Base-by-base conservation (phyloP, 2,888 invertebrate genomes). In the Tenthredo distinguenda region DNA sequence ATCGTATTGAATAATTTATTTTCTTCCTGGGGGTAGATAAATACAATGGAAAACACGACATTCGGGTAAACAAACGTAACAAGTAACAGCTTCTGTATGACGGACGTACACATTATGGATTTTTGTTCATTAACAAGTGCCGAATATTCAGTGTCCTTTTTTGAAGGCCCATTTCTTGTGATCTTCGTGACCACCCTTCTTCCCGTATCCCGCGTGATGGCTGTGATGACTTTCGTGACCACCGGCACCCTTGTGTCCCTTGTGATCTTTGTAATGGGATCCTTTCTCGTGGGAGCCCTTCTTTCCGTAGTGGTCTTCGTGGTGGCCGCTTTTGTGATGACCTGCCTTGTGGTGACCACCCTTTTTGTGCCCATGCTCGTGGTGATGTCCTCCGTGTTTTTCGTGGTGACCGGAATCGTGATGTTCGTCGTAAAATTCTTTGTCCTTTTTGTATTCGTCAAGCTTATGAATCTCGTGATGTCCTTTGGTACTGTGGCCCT, bases 401-500 rank as follows among this genome's bases (percentile, higher is more conserved):
- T 96, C 96, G 92, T 97, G 96, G 88, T 96, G 96, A 0, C 96
- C 97, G 83, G 96, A 96, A 90, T 96, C 96, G 88, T 97, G 97
- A 90, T 97, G 96, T 93, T 97, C 97, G 89, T 97, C 97, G 92
- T 96, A 97, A 95, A 96, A 97, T 91, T 97, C 96, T 91, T 97
- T 97, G 90, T 97, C 96, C 92, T 97, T 97, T 92, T 97, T 97
- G 93, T 96, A 97, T 93, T 97, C 97, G 92, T 97, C 97, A 87
- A 96, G 93, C 91, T 97, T 97, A 94, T 97, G 97, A 31, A 97
- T 95, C 92, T 97, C 96, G 92, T 97, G 97, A 88, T 97, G 96
- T 86, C 97, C 97, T 93, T 97, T 97, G 88, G 97, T 97, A 87
- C 96, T 96, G 93, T 97, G 97, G 0, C 97, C 97, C 91, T 97